Percentiles rank a stretch among this genome's conserved stretches.
These are phyloP conservation scores for Alitta virens DNA, from an alignment of 2,888 invertebrate species.

Conservation along the genomic window DNA sequence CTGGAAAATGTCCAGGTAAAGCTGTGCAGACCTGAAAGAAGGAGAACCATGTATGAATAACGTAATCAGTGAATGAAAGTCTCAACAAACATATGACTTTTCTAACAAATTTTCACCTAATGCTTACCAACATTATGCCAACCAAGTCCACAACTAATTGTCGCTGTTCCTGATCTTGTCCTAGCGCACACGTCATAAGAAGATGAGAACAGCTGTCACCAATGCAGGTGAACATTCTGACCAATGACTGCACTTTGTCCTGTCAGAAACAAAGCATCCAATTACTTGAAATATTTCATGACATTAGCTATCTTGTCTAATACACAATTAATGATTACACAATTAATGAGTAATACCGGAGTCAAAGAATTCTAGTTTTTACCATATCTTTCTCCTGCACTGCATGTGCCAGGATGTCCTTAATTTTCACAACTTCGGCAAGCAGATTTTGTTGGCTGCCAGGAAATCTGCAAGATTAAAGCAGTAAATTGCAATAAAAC, in stretches of 20 bases:
- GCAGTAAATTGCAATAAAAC: no score
- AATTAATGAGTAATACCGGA: no score
- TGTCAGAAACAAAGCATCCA: not conserved
- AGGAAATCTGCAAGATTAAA: slow-evolving; percentile 59
- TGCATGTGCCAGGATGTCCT: slow-evolving; percentile 54
- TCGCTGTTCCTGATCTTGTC: slow-evolving; percentile 57
- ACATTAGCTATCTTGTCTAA: no score
- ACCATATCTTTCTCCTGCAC: slow-evolving; percentile 54
- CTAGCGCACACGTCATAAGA: not conserved
- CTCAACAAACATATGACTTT: no score
- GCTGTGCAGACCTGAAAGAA: slow-evolving; percentile 68
- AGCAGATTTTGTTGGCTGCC: slow-evolving; percentile 64
- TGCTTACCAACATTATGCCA: slow-evolving; percentile 66
- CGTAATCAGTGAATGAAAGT: no score
- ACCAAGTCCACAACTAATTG: slow-evolving; percentile 67
- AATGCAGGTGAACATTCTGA: not conserved
- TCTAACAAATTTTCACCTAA: no score
- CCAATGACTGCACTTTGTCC: not conserved
- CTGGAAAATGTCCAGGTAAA: slow-evolving; percentile 79
- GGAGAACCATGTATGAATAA: no score
- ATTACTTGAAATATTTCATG: no score
- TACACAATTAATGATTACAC: no score
- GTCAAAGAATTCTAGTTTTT: no score
- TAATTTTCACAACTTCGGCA: slow-evolving; percentile 64
- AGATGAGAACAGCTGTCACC: not conserved